Evolutionary conservation across 2,797 vertebrate species (phyloP), one percentile per base, ranked within the genome.

Genomic region (Gymnocypris eckloni): DNA sequence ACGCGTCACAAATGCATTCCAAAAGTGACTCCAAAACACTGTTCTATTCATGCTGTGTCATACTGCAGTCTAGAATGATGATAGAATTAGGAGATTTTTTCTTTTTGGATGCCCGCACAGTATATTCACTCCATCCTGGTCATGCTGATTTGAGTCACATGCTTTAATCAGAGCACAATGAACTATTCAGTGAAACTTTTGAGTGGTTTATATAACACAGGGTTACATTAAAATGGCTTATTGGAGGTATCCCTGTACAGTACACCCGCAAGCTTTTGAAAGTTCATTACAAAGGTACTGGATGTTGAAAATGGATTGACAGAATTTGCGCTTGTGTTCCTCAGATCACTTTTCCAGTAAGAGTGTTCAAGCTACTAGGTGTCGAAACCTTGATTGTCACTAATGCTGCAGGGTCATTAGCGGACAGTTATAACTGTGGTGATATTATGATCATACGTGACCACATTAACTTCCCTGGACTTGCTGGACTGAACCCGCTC

Each of bases 381-480:
- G 94, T 96, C 41, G 93, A 96, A 89, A 96, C 94, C 13, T 88
- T 97, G 88, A 93, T 97, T 0, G 96, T 97, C 67, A 96, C 96
- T 0, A 97, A 97, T 5, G 96, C 96, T 7, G 96, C 96, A 0
- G 96, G 96, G 43, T 95, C 95, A 78, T 88, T 97, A 91, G 93
- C 94, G 0, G 95, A 96, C 25, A 90, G 86, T 15, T 93, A 96
- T 88, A 91, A 85, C 15, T 91, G 93, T 6, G 96, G 96, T 67
- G 96, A 97, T 90, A 93, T 97, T 90, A 97, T 97, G 96, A 92
- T 97, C 87, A 96, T 97, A 90, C 94, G 93, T 88, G 96, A 97
- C 88, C 96, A 97, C 88, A 81, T 97, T 71, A 96, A 96, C 90
- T 93, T 96, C 87, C 95, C 95, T 0, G 96, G 96, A 69, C 16